Evolutionary conservation across 2,113 vertebrate genomes (phyloP).

Genomic region (Larimichthys crocea): DNA sequence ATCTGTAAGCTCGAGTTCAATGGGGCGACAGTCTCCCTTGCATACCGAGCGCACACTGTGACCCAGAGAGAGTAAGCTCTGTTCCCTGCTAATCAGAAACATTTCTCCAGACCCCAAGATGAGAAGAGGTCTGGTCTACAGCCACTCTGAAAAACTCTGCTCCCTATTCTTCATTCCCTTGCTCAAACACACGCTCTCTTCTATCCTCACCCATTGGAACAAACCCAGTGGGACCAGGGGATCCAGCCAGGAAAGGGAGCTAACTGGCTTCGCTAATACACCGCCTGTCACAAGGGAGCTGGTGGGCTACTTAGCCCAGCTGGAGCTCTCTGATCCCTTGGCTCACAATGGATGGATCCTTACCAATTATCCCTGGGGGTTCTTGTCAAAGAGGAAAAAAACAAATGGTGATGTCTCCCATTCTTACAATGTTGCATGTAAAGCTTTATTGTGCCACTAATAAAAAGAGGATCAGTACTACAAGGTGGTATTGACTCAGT

Average conservation of each 20-base stretch:
- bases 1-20: conserved; percentile 52
- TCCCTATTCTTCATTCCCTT: conserved; percentile 42
- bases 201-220: conserved; percentile 28
- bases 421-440: neutral
- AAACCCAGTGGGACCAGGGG: conserved; percentile 46
- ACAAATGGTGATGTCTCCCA: neutral
- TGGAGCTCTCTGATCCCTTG: conserved; percentile 56
- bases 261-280: conserved; percentile 58
- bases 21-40: conserved; percentile 27
- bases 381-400: conserved; percentile 44
- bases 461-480: neutral
- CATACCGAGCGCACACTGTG: conserved; percentile 44
- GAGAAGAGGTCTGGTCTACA: conserved; percentile 49
- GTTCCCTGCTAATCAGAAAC: conserved; percentile 41
- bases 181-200: conserved; percentile 15
- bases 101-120: conserved; percentile 45
- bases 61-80: conserved; percentile 22
- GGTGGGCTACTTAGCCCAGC: conserved; percentile 58
- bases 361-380: conserved; percentile 22
- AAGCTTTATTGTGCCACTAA: neutral
- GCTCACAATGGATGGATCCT: conserved; percentile 29
- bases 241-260: conserved; percentile 46
- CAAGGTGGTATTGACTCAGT: neutral
- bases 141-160: conserved; percentile 41
- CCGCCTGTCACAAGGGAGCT: conserved; percentile 53